Conservation (phyloP, 37 sponge, comb jelly and placozoan genomes). For the Ephydatia muelleri region DNA sequence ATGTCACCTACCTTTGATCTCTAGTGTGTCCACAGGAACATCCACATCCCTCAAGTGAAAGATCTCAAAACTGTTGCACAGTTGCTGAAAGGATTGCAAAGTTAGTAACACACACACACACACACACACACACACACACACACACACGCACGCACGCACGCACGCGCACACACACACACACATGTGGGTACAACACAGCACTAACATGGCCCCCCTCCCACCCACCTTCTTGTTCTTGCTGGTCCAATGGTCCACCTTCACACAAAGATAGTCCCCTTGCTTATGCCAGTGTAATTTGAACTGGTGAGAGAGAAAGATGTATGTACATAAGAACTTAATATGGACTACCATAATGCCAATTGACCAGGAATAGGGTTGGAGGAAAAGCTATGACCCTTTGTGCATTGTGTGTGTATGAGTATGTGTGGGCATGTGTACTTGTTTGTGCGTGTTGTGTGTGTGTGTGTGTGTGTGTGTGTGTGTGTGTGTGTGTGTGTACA, state of each 20-base stretch:
- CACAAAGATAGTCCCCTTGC: slow-evolving; percentile 87
- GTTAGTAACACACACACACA: not conserved
- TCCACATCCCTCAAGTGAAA: slow-evolving; percentile 86
- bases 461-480: no score
- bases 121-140: no score
- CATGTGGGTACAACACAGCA: not conserved
- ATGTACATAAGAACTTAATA: not conserved
- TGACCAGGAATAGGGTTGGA: not conserved
- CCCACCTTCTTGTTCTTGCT: slow-evolving; percentile 92
- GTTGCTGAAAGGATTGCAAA: slow-evolving; percentile 35
- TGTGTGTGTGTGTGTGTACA: no score
- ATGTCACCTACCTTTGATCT: slow-evolving; percentile 91
- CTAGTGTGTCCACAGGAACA: slow-evolving; percentile 97
- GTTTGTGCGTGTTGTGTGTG: no score
- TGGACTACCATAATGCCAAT: not conserved
- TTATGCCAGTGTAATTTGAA: slow-evolving; percentile 94
- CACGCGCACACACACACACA: no score
- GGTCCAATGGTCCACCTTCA: slow-evolving; percentile 78
- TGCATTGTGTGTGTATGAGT: no score
- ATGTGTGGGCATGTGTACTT: no score
- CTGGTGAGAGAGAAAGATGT: slow-evolving; percentile 26
- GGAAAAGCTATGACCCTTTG: no score
- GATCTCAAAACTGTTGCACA: slow-evolving; percentile 85
- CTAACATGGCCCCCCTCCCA: not conserved
- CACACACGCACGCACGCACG: no score